Evolutionary conservation across 2,113 vertebrate genomes (phyloP), one percentile per base, ranked within the genome.

Genomic region (Clarias magur): DNA sequence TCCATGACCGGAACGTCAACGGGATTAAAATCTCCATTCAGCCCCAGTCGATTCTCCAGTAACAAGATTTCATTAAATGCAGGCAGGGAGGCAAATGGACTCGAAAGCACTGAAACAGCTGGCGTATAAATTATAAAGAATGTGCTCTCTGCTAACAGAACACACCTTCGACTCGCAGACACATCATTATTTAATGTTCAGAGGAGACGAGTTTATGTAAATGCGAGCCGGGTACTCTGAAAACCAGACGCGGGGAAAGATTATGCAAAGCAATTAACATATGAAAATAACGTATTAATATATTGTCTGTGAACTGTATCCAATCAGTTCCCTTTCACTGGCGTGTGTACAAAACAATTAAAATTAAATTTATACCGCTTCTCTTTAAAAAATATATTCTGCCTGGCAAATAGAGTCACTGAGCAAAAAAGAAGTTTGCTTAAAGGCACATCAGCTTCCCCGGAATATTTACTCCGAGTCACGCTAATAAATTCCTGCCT

Each of bases 291-390:
- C 93, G 42, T 97, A 99, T 99, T 99, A 99, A 98, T 98, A 98
- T 97, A 98, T 96, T 96, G 97, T 96, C 97, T 97, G 96, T 98
- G 97, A 99, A 98, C 98, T 99, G 98, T 98, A 97, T 99, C 98
- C 98, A 99, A 99, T 99, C 98, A 98, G 97, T 98, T 99, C 97
- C 97, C 97, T 99, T 97, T 96, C 98, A 99, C 96, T 98, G 98
- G 97, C 89, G 96, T 99, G 97, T 98, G 96, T 97, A 98, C 93
- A 96, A 99, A 99, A 99, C 98, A 99, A 99, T 99, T 99, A 99
- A 97, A 99, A 98, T 97, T 97, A 97, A 97, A 99, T 98, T 98
- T 97, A 98, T 97, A 97, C 97, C 95, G 96, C 95, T 95, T 87
- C 95, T 97, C 59, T 97, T 97, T 97, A 98, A 97, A 54, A 76